Evolutionary conservation across 2,797 vertebrate species (phyloP), one percentile per base, ranked within the genome.

Genomic region (Melanotaenia pygmaea): DNA sequence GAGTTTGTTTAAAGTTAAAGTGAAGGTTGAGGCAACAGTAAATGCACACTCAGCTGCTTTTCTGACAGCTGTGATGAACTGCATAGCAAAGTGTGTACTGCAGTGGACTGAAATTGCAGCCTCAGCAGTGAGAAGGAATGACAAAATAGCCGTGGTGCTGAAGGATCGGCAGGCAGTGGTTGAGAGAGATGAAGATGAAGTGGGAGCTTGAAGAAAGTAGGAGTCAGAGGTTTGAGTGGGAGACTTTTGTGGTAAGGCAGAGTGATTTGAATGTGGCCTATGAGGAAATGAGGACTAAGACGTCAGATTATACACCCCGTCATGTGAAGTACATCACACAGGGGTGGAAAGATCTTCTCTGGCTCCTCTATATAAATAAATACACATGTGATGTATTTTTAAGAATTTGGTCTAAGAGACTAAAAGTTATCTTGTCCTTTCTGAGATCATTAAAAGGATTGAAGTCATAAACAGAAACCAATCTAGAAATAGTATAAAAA

Each of bases 201-300:
- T 83, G 77, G 85, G 77, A 83, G 68, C 54, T 53, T 59, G 47
- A 77, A 60, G 83, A 81, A 82, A 87, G 77, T 83, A 75, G 59
- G 65, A 86, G 78, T 81, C 76, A 86, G 83, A 88, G 79, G 81
- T 83, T 85, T 89, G 76, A 90, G 90, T 88, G 86, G 84, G 86
- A 88, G 81, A 83, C 1, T 10, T 60, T 28, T 64, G 77, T 84
- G 80, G 80, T 75, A 59, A 50, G 77, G 53, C 72, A 65, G 45
- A 65, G 54, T 58, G 30, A 71, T 61, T 74, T 80, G 14, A 80
- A 72, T 51, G 82, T 84, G 81, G 81, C 77, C 69, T 80, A 60
- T 64, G 79, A 76, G 87, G 82, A 91, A 85, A 77, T 69, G 40
- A 75, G 78, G 56, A 81, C 67, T 71, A 60, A 67, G 71, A 82